Evolutionary conservation across 2,888 invertebrate species (phyloP), one percentile per base, ranked within the genome.

Genomic region (Dryocosmus kuriphilus): DNA sequence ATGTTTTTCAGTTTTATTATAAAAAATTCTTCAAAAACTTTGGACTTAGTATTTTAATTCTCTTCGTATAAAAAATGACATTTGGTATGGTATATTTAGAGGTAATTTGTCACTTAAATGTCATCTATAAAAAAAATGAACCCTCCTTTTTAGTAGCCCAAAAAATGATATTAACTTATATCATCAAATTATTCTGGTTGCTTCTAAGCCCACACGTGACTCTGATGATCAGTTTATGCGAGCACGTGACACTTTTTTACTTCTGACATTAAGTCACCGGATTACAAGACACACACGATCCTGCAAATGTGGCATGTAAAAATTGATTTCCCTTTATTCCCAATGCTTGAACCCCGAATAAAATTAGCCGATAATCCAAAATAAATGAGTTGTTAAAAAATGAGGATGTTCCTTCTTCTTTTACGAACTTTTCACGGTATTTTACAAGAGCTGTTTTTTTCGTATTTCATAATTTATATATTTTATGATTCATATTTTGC

Each of bases 181-280:
- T 63, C 30, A 27, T 62, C 63, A 63, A 63, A 63, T 63, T 63
- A 63, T 63, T n/a, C 63, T 63, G 38, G 19, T 63, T 35, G 63
- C n/a, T 35, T 38, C 1, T 30, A 35, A 35, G 35, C n/a, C n/a
- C 35, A 35, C 63, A 63, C 63, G 63, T 63, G 63, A 35, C 63
- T 62, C 63, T n/a, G n/a, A 38, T 35, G 63, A 63, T 63, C 35
- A 35, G 35, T 22, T 63, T 38, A n/a, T n/a, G 32, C 35, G 35
- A 22, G 63, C 63, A 63, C 63, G 63, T 63, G 63, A 63, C 63
- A 63, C 63, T 63, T 61, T 63, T 63, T 63, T n/a, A n/a, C 35
- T 35, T 63, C n/a, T 35, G 63, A 38, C 32, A n/a, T 63, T 63
- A 63, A 55, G 55, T 55, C 27, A 19, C 30, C 19, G 19, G 61